Percentiles rank a stretch among this genome's conserved stretches.
These are phyloP conservation scores for Scotopteryx bipunctaria DNA, from an alignment of 2,888 invertebrate genomes.

Conservation along the genomic window DNA sequence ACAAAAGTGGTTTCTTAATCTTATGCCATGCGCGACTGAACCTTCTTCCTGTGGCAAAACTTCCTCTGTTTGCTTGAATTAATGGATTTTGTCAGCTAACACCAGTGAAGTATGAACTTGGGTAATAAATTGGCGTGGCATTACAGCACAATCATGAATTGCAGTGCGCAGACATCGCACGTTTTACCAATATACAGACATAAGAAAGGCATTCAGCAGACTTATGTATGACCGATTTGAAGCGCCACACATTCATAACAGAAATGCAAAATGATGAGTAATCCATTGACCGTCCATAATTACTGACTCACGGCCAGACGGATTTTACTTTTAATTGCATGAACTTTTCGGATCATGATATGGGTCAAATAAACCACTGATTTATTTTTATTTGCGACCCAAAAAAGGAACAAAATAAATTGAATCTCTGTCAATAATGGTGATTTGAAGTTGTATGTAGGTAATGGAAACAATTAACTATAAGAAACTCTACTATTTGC, in stretches of 20 bases:
- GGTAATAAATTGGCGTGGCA: constrained; percentile 20
- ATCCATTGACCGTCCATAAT: constrained; percentile 4
- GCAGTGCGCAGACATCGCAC: not conserved
- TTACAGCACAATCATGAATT: constrained; percentile 9
- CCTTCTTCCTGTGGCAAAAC: constrained; percentile 58
- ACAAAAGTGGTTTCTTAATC: constrained; percentile 65
- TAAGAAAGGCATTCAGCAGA: no score
- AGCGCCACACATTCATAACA: no score
- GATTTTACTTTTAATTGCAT: constrained; percentile 22
- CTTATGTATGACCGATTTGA: no score
- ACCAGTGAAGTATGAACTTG: constrained; percentile 25
- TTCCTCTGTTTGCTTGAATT: constrained; percentile 56
- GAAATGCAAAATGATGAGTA: not conserved
- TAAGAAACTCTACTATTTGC: no score
- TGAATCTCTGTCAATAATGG: not conserved
- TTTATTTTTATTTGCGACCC: constrained; percentile 1
- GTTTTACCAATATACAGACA: not conserved
- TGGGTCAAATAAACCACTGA: constrained; percentile 29
- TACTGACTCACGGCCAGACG: constrained; percentile 19
- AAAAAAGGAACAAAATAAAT: constrained; percentile 11
- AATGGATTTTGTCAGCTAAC: constrained; percentile 38
- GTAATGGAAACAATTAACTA: no score
- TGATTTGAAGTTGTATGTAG: no score
- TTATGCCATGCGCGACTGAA: constrained; percentile 64
- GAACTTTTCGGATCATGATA: constrained; percentile 31